Evolutionary conservation across 2,888 invertebrate species (phyloP).

Genomic region (Drosophila cognata): DNA sequence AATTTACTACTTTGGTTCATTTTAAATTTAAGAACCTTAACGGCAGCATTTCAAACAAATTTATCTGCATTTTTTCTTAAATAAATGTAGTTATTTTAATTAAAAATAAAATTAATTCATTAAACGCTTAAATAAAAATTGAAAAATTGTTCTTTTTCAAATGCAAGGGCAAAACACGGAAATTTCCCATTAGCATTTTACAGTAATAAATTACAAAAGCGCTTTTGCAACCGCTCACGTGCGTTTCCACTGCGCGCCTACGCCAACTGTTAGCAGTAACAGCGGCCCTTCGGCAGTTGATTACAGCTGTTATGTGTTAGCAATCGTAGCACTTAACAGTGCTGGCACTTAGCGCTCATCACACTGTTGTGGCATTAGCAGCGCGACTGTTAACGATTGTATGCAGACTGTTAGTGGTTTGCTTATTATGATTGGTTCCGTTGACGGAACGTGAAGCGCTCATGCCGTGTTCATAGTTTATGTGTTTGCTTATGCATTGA

Average conservation of each 20-base stretch:
- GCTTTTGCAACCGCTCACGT: conserved; percentile 21
- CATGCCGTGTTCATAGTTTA: neutral
- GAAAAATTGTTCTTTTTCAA: neutral
- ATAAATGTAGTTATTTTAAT: neutral
- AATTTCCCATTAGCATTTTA: neutral
- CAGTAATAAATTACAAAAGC: neutral
- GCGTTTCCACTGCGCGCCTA: conserved; percentile 34
- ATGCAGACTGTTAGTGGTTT: conserved; percentile 7
- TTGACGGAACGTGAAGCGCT: conserved; percentile 6
- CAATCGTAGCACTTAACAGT: neutral
- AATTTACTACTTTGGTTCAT: neutral
- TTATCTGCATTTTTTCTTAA: neutral
- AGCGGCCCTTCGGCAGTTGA: conserved; percentile 2
- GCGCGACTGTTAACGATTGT: conserved; percentile 15
- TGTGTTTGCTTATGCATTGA: conserved; percentile 56
- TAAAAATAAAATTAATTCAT: neutral
- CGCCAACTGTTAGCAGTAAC: conserved; percentile 25
- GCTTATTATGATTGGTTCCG: conserved; percentile 33
- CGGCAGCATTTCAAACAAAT: no score
- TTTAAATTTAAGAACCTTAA: neutral
- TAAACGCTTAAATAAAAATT: neutral
- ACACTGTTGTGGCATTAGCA: conserved; percentile 6
- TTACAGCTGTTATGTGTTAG: neutral
- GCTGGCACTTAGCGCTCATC: neutral
- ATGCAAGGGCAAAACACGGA: neutral